Percentiles rank a stretch among this genome's conserved stretches.
Conservation (phyloP, 2,113 vertebrate species). For the Periophthalmus modestus region DNA sequence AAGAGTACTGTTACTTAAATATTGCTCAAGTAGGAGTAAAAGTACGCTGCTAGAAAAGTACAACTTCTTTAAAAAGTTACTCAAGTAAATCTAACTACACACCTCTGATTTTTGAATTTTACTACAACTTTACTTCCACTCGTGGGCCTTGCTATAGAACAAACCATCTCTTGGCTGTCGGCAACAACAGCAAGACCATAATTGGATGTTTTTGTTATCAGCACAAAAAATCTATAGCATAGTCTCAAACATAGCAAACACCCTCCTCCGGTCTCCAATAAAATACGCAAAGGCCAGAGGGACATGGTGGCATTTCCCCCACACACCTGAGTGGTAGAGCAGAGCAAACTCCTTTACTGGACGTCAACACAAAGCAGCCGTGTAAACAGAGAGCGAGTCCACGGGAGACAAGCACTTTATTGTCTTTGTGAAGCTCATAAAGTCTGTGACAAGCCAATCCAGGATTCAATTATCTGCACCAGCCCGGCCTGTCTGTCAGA, state of each 20-base stretch:
- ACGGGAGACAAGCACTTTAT: conserved; percentile 53
- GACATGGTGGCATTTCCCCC: background rate
- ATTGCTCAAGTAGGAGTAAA: no score
- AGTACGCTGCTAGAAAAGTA: no score
- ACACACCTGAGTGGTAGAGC: background rate
- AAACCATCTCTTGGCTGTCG: no score
- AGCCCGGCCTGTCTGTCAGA: conserved; percentile 35
- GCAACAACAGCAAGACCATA: no score
- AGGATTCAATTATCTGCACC: conserved; percentile 44
- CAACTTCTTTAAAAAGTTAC: no score
- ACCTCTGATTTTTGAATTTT: no score
- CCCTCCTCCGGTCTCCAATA: background rate
- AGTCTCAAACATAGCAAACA: background rate
- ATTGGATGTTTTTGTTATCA: no score
- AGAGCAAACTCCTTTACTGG: background rate
- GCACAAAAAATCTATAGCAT: background rate
- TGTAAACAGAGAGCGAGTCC: conserved; percentile 29
- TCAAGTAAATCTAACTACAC: no score
- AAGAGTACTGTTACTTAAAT: no score
- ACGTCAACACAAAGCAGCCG: background rate
- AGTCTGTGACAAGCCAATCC: conserved; percentile 55
- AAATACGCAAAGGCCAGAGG: background rate
- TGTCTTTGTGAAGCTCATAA: conserved; percentile 57
- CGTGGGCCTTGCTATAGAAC: no score
- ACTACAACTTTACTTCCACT: background rate